Conservation (phyloP, 2,888 invertebrate genomes). For the Mycalesis mineus region DNA sequence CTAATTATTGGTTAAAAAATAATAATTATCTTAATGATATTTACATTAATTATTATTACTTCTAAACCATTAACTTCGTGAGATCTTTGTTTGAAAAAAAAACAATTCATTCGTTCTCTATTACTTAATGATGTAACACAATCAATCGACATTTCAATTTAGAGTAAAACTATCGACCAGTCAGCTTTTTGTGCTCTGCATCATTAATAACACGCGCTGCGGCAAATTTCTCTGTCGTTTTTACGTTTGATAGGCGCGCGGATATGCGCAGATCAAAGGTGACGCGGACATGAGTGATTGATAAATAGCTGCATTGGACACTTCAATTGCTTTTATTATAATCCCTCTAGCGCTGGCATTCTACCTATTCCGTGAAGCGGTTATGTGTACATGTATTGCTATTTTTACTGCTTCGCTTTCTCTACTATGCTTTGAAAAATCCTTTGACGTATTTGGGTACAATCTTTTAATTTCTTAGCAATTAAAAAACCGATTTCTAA, state of each 20-base stretch:
- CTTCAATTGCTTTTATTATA: slow-evolving; percentile 23
- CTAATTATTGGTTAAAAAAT: no score
- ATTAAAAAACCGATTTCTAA: no score
- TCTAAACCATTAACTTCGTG: no score
- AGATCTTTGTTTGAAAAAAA: no score
- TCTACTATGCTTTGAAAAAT: not conserved
- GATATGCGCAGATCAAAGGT: slow-evolving; percentile 18
- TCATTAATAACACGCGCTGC: not conserved
- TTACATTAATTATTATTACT: no score
- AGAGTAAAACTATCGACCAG: not conserved
- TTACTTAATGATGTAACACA: not conserved
- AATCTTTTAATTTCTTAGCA: no score
- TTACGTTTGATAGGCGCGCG: slow-evolving; percentile 7
- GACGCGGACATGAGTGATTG: slow-evolving; percentile 19
- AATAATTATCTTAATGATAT: no score
- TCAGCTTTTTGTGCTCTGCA: not conserved
- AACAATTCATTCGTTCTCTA: not conserved
- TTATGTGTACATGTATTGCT: not conserved
- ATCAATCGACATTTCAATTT: not conserved
- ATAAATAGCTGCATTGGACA: slow-evolving; percentile 20
- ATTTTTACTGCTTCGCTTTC: not conserved
- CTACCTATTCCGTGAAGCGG: not conserved
- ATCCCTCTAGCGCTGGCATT: not conserved
- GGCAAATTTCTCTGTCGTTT: slow-evolving; percentile 4
- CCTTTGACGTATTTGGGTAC: no score